Base-by-base conservation (phyloP, 2,888 invertebrate genomes). In the Drosophila recens region DNA sequence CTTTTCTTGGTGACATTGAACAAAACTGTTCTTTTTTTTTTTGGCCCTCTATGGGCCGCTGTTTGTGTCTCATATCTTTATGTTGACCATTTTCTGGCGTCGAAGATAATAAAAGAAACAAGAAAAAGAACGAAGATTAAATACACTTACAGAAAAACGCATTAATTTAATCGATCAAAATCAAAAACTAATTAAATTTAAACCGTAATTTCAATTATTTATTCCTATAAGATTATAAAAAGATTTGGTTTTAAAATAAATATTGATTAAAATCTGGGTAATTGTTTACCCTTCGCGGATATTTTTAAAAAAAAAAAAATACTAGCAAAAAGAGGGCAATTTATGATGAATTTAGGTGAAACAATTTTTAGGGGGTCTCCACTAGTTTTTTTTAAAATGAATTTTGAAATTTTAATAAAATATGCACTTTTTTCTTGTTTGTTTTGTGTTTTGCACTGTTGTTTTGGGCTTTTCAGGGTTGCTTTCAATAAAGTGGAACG, bases 41-140 rank as follows among this genome's bases (percentile, higher is more conserved):
- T 59, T 66, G 45, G 59, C 46, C 42, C 34, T 75, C 42, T 49
- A 34, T 45, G 15, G 17, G 17, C 30, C 46, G 11, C 17, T 45
- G 23, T 61, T 48, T 67, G 45, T 46, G 9, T 20, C 36, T 49
- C 51, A 70, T 79, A 79, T 68, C 82, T 85, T 61, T 68, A 30
- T 59, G 61, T 38, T 42, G 30, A 38, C 53, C 33, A 33, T 23
- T 30, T 45, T 57, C 49, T 34, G 53, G 30, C 36, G 33, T 53
- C 20, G 52, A 63, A 57, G 59, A 74, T 71, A 67, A 69, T 48
- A 56, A 45, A 36, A 40, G 0, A 5, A 27, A 34, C 23, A 33
- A 48, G 9, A 38, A 10, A 42, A 10, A 45, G 8, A 62, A 38
- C n/a, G 34, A 27, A 17, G 49, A 49, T 49, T 49, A 33, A 40